Evolutionary conservation across 1,140 invertebrate genomes (phyloP).

Genomic region (Plutomurus gul): DNA sequence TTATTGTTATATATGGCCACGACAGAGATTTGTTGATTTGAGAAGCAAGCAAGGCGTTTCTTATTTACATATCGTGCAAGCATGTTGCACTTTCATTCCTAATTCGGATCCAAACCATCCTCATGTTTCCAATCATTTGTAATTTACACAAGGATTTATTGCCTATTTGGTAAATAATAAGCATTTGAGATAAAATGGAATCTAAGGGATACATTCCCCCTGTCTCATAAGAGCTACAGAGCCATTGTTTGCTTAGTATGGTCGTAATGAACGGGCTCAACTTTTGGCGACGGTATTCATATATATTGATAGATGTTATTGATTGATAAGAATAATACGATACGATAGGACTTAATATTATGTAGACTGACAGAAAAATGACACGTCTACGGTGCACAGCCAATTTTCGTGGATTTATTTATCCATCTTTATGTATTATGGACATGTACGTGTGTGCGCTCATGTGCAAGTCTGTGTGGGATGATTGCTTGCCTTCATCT

Average conservation of each 20-base stretch:
- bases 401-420: constrained; percentile 21
- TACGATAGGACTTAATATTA: constrained; percentile 21
- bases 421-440: constrained; percentile 8
- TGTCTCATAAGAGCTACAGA: no score
- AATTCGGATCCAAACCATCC: constrained; percentile 39
- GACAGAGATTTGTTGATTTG: constrained; percentile 22
- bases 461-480: constrained; percentile 4
- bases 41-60: constrained; percentile 36
- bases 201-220: neutral
- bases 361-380: constrained; percentile 29
- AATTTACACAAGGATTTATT: constrained; percentile 44
- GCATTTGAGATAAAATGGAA: neutral
- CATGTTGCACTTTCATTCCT: constrained; percentile 30
- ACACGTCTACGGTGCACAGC: neutral
- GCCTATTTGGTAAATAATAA: constrained; percentile 36
- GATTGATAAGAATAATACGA: constrained; percentile 27
- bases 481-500: no score
- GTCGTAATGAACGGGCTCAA: neutral
- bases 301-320: neutral
- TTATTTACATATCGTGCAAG: constrained; percentile 44
- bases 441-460: neutral
- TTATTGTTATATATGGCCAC: neutral
- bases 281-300: no score
- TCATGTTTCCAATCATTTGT: constrained; percentile 33
- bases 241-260: constrained; percentile 5